A percentile compares a stretch with the other conserved stretches of the same genome.
Evolutionary conservation across 2,888 invertebrate species (phyloP).

Genomic region (Plebejus argus): DNA sequence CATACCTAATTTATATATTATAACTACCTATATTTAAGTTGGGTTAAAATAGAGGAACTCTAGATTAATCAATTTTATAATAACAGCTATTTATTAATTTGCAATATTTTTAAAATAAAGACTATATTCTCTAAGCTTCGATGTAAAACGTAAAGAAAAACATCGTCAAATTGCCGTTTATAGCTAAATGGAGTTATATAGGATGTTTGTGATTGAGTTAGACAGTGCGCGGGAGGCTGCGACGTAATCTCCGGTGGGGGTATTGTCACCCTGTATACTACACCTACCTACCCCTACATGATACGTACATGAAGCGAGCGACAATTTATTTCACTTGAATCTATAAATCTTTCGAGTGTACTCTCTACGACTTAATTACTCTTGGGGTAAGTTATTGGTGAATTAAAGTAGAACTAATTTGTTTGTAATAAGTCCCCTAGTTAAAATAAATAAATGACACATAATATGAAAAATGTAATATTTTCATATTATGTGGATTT

Average conservation of each 20-base stretch:
- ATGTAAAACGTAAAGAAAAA: not conserved
- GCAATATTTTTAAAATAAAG: not conserved
- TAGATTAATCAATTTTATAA: too few relatives aligned
- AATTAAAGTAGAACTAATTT: not conserved
- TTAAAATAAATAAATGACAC: too few relatives aligned
- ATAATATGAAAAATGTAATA: too few relatives aligned
- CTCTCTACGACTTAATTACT: conserved; percentile 1
- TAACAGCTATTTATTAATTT: too few relatives aligned
- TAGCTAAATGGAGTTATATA: conserved; percentile 54
- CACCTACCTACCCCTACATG: conserved; percentile 31
- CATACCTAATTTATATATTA: too few relatives aligned
- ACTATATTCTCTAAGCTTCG: not conserved
- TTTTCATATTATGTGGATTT: too few relatives aligned
- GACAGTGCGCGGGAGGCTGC: conserved; percentile 72
- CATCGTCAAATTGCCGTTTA: not conserved
- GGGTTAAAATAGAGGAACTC: too few relatives aligned
- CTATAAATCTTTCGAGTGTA: not conserved
- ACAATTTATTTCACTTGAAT: conserved; percentile 9
- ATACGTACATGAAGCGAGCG: conserved; percentile 30
- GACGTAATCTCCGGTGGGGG: conserved; percentile 74
- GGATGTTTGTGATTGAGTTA: conserved; percentile 78
- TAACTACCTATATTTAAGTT: too few relatives aligned
- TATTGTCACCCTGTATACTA: conserved; percentile 37
- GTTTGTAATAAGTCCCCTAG: too few relatives aligned
- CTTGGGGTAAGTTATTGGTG: not conserved